Evolutionary conservation across 1,140 invertebrate species (phyloP), one percentile per base, ranked within the genome.

Genomic region (Ridgeia piscesae): DNA sequence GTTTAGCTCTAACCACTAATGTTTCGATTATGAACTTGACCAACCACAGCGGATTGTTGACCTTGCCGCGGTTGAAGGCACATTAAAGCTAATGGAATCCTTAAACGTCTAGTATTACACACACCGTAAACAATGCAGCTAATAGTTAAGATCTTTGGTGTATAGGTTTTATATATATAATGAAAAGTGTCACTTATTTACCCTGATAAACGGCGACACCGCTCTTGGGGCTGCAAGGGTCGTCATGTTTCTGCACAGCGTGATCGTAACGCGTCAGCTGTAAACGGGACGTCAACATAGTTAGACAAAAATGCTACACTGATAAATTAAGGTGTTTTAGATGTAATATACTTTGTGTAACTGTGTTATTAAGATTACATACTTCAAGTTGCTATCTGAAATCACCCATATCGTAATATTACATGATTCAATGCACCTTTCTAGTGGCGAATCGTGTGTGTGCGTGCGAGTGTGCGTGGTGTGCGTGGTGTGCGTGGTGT

Each of bases 141-240:
- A 31, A 77, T 27, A 77, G 2, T 77, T 17, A 27, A 77, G 27
- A 27, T 21, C 2, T 4, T 77, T 4, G 27, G 27, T 77, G 58
- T 21, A 77, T 21, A 77, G 14, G 58, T 8, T 77, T 77, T 21
- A 77, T 21, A 21, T 21, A 21, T 77, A 77, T 77, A 27, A 42
- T 8, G 35, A 17, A 17, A 91, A 91, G 33, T 35, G 89, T 35
- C 89, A 91, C 8, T 34, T 42, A 91, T 91, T 91, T 91, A 91
- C 91, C 91, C 91, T 34, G 33, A 91, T 91, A 91, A 91, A 42
- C 11, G 91, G 91, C 42, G 91, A 91, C 1, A 91, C 91, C 33
- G 91, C 91, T 42, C 42, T 91, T 31, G 91, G 91, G 42, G 91
- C 91, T 58, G 91, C 33, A 91, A 91, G 91, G 42, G 91, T 58